phyloP scores from a whole-genome alignment of 2,888 invertebrate species.

The Lasioglossum pauxillum region DNA sequence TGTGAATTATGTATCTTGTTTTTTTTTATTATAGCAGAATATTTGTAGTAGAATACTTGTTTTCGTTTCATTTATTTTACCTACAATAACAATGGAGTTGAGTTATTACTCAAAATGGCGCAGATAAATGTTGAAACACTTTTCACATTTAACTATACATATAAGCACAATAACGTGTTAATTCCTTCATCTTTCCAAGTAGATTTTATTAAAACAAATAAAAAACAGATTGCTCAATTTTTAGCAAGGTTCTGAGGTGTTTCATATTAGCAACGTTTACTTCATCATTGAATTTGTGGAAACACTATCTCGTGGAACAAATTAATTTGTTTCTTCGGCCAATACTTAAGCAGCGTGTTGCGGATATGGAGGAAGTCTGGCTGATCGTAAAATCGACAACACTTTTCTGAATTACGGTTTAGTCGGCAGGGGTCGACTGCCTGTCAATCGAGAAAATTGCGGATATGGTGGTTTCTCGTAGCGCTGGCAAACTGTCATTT shows the following conservation, averaged over 20 bases:
- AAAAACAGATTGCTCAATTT: not conserved
- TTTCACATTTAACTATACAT: not conserved
- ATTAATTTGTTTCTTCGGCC: not conserved
- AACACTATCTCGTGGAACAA: not conserved
- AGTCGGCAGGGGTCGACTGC: not conserved
- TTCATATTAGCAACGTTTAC: not conserved
- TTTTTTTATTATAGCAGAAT: no score
- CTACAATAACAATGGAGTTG: no score
- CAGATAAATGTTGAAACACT: not conserved
- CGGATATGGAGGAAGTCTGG: not conserved
- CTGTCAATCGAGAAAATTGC: slow-evolving; percentile 26
- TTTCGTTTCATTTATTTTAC: no score
- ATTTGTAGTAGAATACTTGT: no score
- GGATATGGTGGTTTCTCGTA: not conserved
- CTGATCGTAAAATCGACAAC: slow-evolving; percentile 6
- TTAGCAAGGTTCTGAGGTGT: not conserved
- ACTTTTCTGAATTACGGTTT: not conserved
- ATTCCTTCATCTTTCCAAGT: not conserved
- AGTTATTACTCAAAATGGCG: no score
- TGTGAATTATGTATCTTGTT: not conserved
- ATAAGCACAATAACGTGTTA: not conserved
- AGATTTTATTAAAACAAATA: not conserved
- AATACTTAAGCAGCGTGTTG: not conserved
- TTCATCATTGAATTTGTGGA: not conserved
- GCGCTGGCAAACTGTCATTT: slow-evolving; percentile 20